Conservation (phyloP, 2,888 invertebrate genomes). For the Cotesia congregata region DNA sequence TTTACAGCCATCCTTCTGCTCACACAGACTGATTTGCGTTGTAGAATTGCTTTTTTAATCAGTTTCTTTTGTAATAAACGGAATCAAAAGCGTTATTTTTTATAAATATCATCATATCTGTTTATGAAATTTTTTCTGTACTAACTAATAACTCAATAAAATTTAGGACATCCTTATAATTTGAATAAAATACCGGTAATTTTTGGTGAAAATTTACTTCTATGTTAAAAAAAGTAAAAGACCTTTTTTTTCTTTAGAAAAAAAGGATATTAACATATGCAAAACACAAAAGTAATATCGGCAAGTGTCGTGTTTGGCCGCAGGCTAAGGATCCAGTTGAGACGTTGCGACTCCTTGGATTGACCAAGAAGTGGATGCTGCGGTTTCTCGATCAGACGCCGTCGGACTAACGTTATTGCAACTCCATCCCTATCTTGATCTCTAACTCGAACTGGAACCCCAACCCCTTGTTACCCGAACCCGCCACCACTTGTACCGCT, state of each 20-base stretch:
- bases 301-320: background rate
- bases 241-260: background rate
- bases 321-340: conserved; percentile 6
- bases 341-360: conserved; percentile 5
- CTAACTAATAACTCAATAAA: too few relatives aligned
- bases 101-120: too few relatives aligned
- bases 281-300: background rate
- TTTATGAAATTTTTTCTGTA: too few relatives aligned
- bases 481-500: background rate
- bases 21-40: too few relatives aligned
- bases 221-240: too few relatives aligned
- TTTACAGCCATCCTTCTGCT: too few relatives aligned
- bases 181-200: too few relatives aligned
- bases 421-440: background rate
- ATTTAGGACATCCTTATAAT: too few relatives aligned
- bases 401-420: conserved; percentile 31
- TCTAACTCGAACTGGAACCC: conserved; percentile 4
- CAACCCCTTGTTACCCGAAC: background rate
- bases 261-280: background rate
- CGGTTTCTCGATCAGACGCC: conserved; percentile 30
- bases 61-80: too few relatives aligned
- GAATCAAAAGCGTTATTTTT: too few relatives aligned
- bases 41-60: too few relatives aligned
- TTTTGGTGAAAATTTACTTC: too few relatives aligned
- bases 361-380: conserved; percentile 28